Evolutionary conservation across 2,113 vertebrate genomes (phyloP).

Genomic region (Labeo catla): DNA sequence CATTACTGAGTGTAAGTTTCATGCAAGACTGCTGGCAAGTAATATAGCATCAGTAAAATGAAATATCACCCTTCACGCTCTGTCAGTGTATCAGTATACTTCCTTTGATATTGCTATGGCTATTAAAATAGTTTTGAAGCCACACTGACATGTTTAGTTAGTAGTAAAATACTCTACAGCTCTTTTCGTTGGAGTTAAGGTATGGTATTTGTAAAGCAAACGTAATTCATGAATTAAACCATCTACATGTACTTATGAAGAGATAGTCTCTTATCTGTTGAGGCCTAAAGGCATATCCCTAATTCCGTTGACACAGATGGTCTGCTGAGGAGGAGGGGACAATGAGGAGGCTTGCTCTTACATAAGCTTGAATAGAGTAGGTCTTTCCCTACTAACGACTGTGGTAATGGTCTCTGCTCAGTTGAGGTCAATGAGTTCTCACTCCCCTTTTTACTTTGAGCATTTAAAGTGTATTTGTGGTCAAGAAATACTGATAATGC

Average conservation of each 20-base stretch:
- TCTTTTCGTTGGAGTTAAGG: background rate
- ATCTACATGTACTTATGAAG: background rate
- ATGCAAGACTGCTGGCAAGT: background rate
- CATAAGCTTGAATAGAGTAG: conserved; percentile 46
- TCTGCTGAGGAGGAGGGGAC: conserved; percentile 45
- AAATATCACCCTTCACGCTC: background rate
- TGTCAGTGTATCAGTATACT: background rate
- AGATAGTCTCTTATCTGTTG: conserved; percentile 31
- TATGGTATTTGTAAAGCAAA: background rate
- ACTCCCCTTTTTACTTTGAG: conserved; percentile 1
- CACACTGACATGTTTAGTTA: background rate
- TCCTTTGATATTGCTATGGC: background rate
- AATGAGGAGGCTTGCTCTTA: conserved; percentile 22
- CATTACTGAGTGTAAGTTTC: background rate
- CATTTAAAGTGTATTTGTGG: background rate
- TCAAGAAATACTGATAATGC: background rate
- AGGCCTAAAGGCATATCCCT: conserved; percentile 40
- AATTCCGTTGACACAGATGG: conserved; percentile 57
- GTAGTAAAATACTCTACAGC: no score
- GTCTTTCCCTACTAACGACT: conserved; percentile 36
- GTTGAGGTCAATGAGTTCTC: conserved; percentile 21
- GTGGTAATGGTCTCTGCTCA: conserved; percentile 27
- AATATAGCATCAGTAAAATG: background rate
- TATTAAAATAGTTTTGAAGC: background rate
- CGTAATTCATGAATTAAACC: background rate